Evolutionary conservation across 1,140 invertebrate genomes (phyloP), one percentile per base, ranked within the genome.

Genomic region (Euwallacea fornicatus): DNA sequence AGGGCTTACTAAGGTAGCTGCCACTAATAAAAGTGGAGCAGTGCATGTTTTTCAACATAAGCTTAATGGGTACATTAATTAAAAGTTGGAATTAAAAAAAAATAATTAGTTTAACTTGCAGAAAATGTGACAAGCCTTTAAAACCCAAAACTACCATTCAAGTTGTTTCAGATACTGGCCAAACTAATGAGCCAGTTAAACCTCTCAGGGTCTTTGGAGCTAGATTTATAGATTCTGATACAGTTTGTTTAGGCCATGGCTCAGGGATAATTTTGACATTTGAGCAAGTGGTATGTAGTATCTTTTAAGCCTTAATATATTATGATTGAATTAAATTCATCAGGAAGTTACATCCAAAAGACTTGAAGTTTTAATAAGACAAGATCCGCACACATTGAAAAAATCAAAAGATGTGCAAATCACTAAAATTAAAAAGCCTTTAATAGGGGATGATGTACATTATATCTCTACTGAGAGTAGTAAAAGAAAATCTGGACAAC

Each of bases 21-120:
- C 88, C 10, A 85, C 89, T 0, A 92, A 91, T 0, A 86, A 87
- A 73, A 90, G 86, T 79, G 93, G 93, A 11, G 87, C 90, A 50
- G 86, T 91, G 55, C 88, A 94, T 79, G 82, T 93, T 44, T 95
- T 92, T 81, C 85, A 89, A 73, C 88, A 91, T 73, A 87, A 87
- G 72, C 82, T 90, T 50, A 93, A 93, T 83, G 90, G 90, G 85
- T 90, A 81, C 82, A 78, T 79, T 59, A 16, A 61, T 50, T 8
- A 66, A 33, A 33, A 2, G 4, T 33, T 33, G 4, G 21, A 33
- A 33, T 33, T 55, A 74, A 60, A 65, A 55, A 53, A 33, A 33
- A 33, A 33, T 33, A 33, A 44, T 16, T 46, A 7, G 9, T 61
- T 61, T 61, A 61, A 41, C 55, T 66, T 76, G 61, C 77, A 85